Evolutionary conservation across 2,888 invertebrate species (phyloP).

Genomic region (Polydrusus pterygomalis): DNA sequence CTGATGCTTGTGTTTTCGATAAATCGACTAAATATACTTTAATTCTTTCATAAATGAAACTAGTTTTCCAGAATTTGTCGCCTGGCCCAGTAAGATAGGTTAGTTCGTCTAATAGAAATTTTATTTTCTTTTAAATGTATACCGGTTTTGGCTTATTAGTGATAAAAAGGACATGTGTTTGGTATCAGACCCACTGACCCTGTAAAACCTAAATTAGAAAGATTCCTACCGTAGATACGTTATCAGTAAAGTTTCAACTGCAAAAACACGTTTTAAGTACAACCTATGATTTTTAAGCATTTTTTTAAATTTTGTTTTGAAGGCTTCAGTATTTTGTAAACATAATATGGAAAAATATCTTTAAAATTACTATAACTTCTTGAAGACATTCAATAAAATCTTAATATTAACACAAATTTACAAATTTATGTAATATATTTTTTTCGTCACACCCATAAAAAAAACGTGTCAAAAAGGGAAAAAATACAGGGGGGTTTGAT

Average conservation of each 20-base stretch:
- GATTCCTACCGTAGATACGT: not conserved
- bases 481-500: not conserved
- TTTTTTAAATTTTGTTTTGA: not conserved
- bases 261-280: constrained; percentile 13
- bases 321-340: not conserved
- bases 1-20: no score
- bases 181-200: not conserved
- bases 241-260: no score
- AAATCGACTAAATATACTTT: no score
- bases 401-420: constrained; percentile 24
- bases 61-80: no score
- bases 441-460: constrained; percentile 22
- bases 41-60: no score
- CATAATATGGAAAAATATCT: not conserved
- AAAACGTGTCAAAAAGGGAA: not conserved
- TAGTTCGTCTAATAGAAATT: no score
- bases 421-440: constrained; percentile 14
- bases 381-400: constrained; percentile 6
- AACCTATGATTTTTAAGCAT: not conserved
- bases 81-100: no score
- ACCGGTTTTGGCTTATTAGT: not conserved
- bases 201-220: not conserved
- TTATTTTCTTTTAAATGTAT: no score
- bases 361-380: constrained; percentile 1
- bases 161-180: not conserved